These are phyloP conservation scores for Dasysyrphus tricinctus DNA, from an alignment of 2,888 invertebrate genomes.

Conservation along the genomic window DNA sequence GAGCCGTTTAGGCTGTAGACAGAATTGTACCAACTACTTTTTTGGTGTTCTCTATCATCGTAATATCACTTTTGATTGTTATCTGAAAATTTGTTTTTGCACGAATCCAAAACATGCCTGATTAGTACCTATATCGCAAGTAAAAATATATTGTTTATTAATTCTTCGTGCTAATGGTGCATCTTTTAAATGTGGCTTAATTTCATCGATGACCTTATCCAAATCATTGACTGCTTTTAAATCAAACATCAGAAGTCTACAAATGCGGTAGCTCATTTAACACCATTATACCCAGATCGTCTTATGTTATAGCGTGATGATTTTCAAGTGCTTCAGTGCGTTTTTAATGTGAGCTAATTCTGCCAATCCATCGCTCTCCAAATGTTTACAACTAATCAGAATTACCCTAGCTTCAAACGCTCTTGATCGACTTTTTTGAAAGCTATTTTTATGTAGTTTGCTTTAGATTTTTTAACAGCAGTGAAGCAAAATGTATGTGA, in stretches of 20 bases:
- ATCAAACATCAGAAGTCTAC: constrained; percentile 87
- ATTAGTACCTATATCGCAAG: too few species aligned
- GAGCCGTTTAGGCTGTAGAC: too few species aligned
- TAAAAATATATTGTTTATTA: too few species aligned
- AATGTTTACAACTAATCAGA: constrained; percentile 89
- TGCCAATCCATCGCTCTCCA: constrained; percentile 89
- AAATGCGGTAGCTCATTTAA: constrained; percentile 86
- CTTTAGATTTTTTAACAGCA: too few species aligned
- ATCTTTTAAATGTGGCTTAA: constrained; percentile 86
- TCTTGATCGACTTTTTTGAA: constrained; percentile 89
- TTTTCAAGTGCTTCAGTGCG: constrained; percentile 87
- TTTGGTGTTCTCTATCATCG: too few species aligned
- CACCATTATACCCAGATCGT: constrained; percentile 87
- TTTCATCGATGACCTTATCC: constrained; percentile 84
- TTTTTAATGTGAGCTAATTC: constrained; percentile 86
- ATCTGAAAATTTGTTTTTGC: too few species aligned
- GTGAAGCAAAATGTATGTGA: too few species aligned
- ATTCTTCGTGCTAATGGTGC: constrained; percentile 37
- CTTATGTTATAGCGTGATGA: constrained; percentile 90
- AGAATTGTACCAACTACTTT: too few species aligned
- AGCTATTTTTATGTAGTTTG: too few species aligned
- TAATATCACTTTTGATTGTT: too few species aligned
- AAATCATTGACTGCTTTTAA: constrained; percentile 88
- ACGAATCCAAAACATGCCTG: too few species aligned
- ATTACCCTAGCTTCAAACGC: constrained; percentile 88